These are phyloP conservation scores for Amphipoea oculea DNA, from an alignment of 2,888 invertebrate species.

Conservation along the genomic window DNA sequence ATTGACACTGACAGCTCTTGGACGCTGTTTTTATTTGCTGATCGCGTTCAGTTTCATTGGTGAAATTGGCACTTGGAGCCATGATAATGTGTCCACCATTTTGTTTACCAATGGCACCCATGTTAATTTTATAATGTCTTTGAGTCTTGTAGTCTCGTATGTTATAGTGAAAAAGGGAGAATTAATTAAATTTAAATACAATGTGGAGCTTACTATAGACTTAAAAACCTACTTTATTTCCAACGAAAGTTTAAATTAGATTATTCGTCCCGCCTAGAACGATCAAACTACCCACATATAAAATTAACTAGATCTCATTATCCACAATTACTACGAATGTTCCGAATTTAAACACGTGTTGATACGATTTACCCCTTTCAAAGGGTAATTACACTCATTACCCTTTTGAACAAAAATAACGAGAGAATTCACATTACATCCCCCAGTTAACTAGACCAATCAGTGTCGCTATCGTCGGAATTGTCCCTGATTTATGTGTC, in stretches of 20 bases:
- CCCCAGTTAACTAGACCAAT: conserved; percentile 66
- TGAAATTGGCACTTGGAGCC: neutral
- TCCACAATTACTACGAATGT: conserved; percentile 41
- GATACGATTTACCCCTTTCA: conserved; percentile 45
- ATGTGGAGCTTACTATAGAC: neutral
- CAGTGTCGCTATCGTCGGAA: conserved; percentile 76
- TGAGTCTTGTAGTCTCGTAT: neutral
- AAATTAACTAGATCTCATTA: conserved; percentile 37
- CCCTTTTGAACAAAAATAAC: conserved; percentile 58
- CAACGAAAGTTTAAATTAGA: neutral
- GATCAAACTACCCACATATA: conserved; percentile 33
- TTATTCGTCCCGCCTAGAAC: neutral
- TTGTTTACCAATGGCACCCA: neutral
- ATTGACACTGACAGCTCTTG: neutral
- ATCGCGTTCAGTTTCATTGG: neutral
- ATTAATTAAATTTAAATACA: neutral
- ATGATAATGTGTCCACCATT: neutral
- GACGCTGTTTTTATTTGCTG: neutral
- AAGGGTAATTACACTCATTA: conserved; percentile 46
- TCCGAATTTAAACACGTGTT: conserved; percentile 51
- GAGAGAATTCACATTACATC: conserved; percentile 56
- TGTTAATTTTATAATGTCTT: neutral
- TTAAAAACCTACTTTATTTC: neutral
- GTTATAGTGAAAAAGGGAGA: neutral
- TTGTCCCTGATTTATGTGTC: conserved; percentile 84